These are phyloP conservation scores for Dolomedes plantarius DNA, from an alignment of 2,888 invertebrate genomes.

Conservation along the genomic window DNA sequence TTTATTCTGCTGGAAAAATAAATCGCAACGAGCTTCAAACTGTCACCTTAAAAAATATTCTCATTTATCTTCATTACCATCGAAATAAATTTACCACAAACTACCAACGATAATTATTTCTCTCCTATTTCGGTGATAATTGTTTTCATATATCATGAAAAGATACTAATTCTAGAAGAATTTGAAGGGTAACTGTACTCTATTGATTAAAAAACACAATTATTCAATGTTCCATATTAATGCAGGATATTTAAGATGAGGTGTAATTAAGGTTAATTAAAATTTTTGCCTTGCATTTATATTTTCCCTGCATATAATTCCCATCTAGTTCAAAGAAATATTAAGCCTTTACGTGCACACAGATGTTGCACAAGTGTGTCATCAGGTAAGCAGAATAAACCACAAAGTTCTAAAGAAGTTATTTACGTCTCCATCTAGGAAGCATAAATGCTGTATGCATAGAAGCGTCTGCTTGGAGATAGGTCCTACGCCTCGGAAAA, in stretches of 20 bases:
- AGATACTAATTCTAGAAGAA: not conserved
- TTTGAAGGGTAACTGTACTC: not conserved
- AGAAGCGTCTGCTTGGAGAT: slow-evolving; percentile 1
- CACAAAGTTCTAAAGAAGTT: slow-evolving; percentile 54
- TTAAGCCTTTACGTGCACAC: no score
- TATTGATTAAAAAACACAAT: not conserved
- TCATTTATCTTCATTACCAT: slow-evolving; percentile 11
- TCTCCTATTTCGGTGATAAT: not conserved
- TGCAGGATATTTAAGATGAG: no score
- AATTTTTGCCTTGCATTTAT: no score
- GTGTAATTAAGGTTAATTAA: no score
- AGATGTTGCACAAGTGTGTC: no score
- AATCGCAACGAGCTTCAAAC: not conserved
- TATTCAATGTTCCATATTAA: not conserved
- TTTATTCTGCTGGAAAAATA: not conserved
- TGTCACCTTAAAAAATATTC: not conserved
- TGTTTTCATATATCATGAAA: not conserved
- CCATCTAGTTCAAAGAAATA: no score
- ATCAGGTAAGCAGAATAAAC: slow-evolving; percentile 30
- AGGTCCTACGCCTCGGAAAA: not conserved
- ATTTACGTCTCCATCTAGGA: slow-evolving; percentile 51
- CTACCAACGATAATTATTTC: slow-evolving; percentile 1
- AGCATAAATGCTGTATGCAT: slow-evolving; percentile 16
- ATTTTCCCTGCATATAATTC: no score
- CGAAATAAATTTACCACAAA: not conserved